A percentile compares a stretch with the other conserved stretches of the same genome.
These are phyloP conservation scores for Himalopsyche tibetana DNA, from an alignment of 2,888 invertebrate genomes.

Conservation along the genomic window DNA sequence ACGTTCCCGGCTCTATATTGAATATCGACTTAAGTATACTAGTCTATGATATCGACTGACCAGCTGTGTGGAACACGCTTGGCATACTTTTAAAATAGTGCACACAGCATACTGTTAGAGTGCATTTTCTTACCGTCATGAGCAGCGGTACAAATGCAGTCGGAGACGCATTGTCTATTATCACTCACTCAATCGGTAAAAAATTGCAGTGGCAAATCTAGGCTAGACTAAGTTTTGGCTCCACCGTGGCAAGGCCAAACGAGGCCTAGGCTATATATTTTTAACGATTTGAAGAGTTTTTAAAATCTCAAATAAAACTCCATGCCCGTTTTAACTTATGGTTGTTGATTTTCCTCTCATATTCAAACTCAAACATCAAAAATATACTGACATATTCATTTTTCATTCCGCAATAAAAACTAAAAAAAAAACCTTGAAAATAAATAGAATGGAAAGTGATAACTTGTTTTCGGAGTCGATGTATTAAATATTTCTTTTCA, in stretches of 20 bases:
- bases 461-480: no score
- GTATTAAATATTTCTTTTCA: no score
- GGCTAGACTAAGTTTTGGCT: not conserved
- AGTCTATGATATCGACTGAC: no score
- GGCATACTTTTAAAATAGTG: not conserved
- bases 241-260: not conserved
- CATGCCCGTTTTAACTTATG: no score
- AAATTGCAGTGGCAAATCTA: not conserved
- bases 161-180: not conserved
- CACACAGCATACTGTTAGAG: not conserved
- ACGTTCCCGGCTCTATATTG: not conserved
- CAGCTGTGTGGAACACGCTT: not conserved
- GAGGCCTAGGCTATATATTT: not conserved
- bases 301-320: no score
- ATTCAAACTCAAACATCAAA: no score
- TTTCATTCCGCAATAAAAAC: no score
- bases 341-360: no score
- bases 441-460: no score
- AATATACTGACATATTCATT: no score
- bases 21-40: constrained; percentile 19
- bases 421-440: no score
- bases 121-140: not conserved
- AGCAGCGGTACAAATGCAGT: not conserved
- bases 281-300: no score
- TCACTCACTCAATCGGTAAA: not conserved